Percentiles rank a stretch among this genome's conserved stretches.
Evolutionary conservation across 2,113 vertebrate genomes (phyloP).

Genomic region (Sylvietta virens): DNA sequence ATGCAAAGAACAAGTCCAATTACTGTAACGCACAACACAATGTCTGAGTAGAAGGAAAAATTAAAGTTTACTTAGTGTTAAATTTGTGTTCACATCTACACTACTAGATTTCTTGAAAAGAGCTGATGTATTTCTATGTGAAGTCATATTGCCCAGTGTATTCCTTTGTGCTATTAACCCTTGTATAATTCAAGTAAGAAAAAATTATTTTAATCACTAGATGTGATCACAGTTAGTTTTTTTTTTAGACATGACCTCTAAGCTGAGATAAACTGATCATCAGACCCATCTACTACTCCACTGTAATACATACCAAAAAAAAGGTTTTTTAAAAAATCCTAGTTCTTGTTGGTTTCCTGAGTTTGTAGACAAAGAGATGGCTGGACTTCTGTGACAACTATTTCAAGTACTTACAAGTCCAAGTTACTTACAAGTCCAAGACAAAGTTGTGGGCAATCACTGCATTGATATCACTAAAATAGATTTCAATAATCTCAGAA

Average conservation of each 20-base stretch:
- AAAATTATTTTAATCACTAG: not conserved
- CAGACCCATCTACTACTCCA: rapidly evolving
- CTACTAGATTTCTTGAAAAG: not conserved
- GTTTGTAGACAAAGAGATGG: not conserved
- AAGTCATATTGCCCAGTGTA: not conserved
- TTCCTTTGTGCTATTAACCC: not conserved
- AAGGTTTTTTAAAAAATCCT: not conserved
- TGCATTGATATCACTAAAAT: not conserved
- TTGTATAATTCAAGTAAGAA: not conserved
- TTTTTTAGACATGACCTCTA: not conserved
- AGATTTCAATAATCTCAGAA: slow-evolving; percentile 3
- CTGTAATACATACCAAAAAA: not conserved
- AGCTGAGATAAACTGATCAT: not conserved
- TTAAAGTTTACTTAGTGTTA: not conserved
- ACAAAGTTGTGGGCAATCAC: not conserved
- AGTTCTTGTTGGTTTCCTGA: not conserved
- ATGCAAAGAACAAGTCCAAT: not conserved
- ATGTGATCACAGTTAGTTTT: not conserved
- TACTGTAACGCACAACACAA: not conserved
- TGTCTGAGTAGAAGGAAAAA: not conserved
- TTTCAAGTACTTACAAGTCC: not conserved
- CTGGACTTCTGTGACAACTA: not conserved
- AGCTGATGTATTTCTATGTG: not conserved
- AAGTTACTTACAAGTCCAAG: not conserved
- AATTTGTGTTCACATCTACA: not conserved